Evolutionary conservation across 30 jellyfish, hydroid and myxozoan species (phyloP), one percentile per base, ranked within the genome.

Genomic region (Hydra vulgaris): DNA sequence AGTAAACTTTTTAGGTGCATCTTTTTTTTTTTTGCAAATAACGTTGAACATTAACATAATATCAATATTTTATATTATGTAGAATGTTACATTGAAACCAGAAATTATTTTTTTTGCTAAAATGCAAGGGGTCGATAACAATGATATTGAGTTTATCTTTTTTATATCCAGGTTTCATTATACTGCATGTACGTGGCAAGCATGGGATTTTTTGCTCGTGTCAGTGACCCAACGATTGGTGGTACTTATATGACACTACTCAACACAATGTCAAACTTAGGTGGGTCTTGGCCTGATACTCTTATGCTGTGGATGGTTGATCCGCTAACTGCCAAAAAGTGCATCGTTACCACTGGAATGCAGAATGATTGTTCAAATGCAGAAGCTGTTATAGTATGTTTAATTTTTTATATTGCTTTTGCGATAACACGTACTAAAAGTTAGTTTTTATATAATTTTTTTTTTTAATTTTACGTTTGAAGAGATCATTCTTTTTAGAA

Each of bases 191-290:
- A 85, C 66, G 97, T 94, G 53, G 85, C 98, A 26, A 81, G 78
- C 8, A 94, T 88, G 97, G 95, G 94, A 19, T 94, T 94, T 67
- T 82, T 82, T 74, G 99, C 99, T 19, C 89, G 83, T 71, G 81
- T 94, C 72, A 88, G 97, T 71, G 99, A 94, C 67, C 97, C 99
- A 0, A 69, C 74, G 21, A 88, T 88, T 27, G 99, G 99, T 1
- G 99, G 99, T 21, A 89, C 99, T 25, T 89, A 94, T 86, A 94
- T 94, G 99, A 94, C 99, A 24, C 93, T 94, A 27, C 82, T 94
- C 5, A 94, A 94, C 83, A 94, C 99, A 0, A 92, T 94, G 21
- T 85, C 94, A 17, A 94, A 94, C 75, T 72, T 94, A 24, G 99
- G 99, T 18, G 95, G 96, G 1, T 87, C 78, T 21, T 94, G 99